phyloP scores from a whole-genome alignment of 2,113 vertebrate genomes.

The Peromyscus leucopus region DNA sequence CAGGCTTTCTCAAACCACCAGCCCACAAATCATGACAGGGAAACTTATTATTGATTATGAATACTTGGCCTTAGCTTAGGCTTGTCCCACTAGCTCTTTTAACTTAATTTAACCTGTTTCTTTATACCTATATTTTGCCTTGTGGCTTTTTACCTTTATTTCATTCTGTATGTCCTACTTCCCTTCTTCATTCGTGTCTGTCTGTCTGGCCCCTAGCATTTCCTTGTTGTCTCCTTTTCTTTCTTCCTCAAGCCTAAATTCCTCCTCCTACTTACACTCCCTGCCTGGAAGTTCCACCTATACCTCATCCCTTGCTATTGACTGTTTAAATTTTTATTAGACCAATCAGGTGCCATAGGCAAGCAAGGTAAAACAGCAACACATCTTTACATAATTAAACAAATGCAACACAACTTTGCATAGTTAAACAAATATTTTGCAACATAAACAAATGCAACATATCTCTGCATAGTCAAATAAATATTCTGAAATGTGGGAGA shows the following conservation, averaged over 20 bases:
- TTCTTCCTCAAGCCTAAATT: neutral
- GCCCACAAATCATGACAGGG: neutral
- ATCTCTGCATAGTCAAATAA: neutral
- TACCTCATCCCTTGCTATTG: neutral
- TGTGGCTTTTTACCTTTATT: neutral
- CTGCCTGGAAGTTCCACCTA: neutral
- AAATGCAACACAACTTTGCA: neutral
- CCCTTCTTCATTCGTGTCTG: neutral
- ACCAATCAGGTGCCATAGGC: neutral
- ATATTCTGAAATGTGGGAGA: neutral
- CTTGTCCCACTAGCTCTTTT: neutral
- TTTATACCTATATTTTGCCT: neutral
- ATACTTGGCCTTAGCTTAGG: neutral
- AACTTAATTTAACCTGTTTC: neutral
- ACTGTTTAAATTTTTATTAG: neutral
- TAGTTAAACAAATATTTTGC: neutral
- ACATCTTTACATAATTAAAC: neutral
- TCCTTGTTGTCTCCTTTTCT: neutral
- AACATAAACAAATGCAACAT: neutral
- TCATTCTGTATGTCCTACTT: neutral
- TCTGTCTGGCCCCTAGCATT: neutral
- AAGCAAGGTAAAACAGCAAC: neutral
- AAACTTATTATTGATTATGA: neutral
- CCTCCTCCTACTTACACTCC: neutral
- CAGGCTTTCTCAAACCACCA: neutral